Base-by-base conservation (phyloP, 1,140 invertebrate species). In the Gryllus bimaculatus region DNA sequence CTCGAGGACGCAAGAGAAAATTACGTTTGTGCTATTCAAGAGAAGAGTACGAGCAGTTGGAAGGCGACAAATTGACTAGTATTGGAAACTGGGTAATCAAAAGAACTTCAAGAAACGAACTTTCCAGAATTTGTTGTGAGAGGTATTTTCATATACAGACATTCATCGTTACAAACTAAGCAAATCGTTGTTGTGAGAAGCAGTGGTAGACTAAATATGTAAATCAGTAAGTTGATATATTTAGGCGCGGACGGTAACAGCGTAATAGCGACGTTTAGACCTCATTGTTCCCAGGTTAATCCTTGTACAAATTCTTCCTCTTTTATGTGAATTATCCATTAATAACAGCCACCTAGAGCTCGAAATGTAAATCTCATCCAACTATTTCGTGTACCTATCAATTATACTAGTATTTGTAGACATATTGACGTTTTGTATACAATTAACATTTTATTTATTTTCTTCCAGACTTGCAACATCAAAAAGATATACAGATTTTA, bases 61-160 rank as follows among this genome's bases (percentile, higher is more conserved):
- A 66, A 66, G 54, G 10, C 54, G 54, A 66, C 54, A 66, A 66
- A 66, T 66, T 66, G 54, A 66, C 54, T 66, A 66, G 54, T 66
- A 66, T 66, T 66, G 54, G 54, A 66, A 66, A 66, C 54, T 66
- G 54, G 54, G 54, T 66, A 66, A 66, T 66, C 54, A 66, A 66
- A 66, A 66, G 54, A 66, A 18, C 54, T 66, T 13, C 54, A 66
- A 66, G 54, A 66, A 66, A 66, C 54, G 54, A 66, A 13, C 18
- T 18, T 66, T 66, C 54, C 54, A 66, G 54, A 66, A 66, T 13
- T 66, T 66, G 18, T 66, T 66, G 54, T 66, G 54, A 66, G 54
- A 66, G 54, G 54, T 66, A 66, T 66, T 66, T 66, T 66, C 18
- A 13, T 13, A 66, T 66, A 13, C 54, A 66, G 54, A 66, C 10